Percentiles rank a stretch among this genome's conserved stretches.
phyloP scores from a whole-genome alignment of 2,888 invertebrate species.

The Mesochorus sp. region DNA sequence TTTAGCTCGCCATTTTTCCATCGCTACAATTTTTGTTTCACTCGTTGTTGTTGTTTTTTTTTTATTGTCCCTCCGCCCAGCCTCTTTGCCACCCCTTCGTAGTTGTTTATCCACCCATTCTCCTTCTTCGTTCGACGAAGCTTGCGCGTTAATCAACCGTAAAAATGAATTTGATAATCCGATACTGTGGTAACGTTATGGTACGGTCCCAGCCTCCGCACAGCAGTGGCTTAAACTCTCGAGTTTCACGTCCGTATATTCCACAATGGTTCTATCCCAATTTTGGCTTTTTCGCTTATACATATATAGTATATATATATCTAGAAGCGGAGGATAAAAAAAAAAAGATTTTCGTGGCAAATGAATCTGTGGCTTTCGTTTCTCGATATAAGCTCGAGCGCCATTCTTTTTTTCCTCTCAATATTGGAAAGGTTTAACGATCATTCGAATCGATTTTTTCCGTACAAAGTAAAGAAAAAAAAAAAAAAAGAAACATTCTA shows the following conservation, averaged over 20 bases:
- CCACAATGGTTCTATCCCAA: slow-evolving; percentile 5
- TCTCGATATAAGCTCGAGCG: neutral
- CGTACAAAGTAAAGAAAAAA: too few species aligned
- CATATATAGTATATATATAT: neutral
- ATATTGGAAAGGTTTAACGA: neutral
- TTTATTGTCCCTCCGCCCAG: neutral
- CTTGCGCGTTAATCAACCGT: slow-evolving; percentile 71
- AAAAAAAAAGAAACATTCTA: too few species aligned
- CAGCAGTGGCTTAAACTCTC: slow-evolving; percentile 48
- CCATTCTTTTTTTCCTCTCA: neutral
- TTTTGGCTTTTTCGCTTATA: slow-evolving; percentile 22
- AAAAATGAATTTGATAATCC: slow-evolving; percentile 73
- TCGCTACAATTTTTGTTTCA: slow-evolving; percentile 58
- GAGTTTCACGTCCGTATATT: slow-evolving; percentile 24
- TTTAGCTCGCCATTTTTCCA: slow-evolving; percentile 3
- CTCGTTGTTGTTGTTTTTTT: slow-evolving; percentile 63
- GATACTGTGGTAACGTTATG: slow-evolving; percentile 3
- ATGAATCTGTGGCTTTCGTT: slow-evolving; percentile 26
- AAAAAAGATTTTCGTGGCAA: neutral
- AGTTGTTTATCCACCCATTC: slow-evolving; percentile 24
- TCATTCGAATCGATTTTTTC: neutral
- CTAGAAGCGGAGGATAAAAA: neutral
- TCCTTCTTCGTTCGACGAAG: slow-evolving; percentile 15
- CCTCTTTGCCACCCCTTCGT: too few species aligned
- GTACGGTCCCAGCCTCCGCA: too few species aligned